Evolutionary conservation across 2,888 invertebrate species (phyloP), one percentile per base, ranked within the genome.

Genomic region (Synanthedon myopaeformis): DNA sequence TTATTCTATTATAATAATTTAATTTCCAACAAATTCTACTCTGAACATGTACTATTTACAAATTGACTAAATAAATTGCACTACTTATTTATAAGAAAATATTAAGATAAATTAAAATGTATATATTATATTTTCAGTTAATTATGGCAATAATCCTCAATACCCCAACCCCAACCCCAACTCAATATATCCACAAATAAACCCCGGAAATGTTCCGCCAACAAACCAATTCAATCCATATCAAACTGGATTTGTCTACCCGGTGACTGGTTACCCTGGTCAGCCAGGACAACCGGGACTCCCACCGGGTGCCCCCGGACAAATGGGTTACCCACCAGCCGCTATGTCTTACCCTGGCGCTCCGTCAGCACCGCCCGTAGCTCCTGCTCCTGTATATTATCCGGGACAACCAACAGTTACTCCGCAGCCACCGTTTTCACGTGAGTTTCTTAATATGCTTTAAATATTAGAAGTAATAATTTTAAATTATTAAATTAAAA

Each of bases 141-240:
- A 59, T 70, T 76, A 79, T 58, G 75, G 70, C 51, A 65, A 70
- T 51, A 72, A 71, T 53, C 75, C 71, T 3, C 79, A 82, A 42
- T 79, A 79, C 57, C 82, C 79, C 1, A 48, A 57, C 3, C 77
- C 79, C 35, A 74, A 75, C 1, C 79, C 75, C 56, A 74, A 74
- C 42, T 74, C 70, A 52, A 74, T 82, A 3, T 83, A 83, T 59
- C 82, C 83, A 4, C 76, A 79, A 52, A 60, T 80, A 35, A 76
- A 76, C 53, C 73, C 70, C 11, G 66, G 67, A 6, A 79, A 79
- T 63, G 73, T 75, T 1, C 74, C 74, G 0, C 67, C 71, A 0
- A 70, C 67, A 55, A 62, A 61, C 13, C 57, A 60, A 4, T 63
- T 62, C 42, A 63, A 62, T 45, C 63, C 63, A 1, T 68, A 65